These are phyloP conservation scores for Chondrosia reniformis DNA, from an alignment of 37 sponge, comb jelly and placozoan genomes.

Conservation along the genomic window DNA sequence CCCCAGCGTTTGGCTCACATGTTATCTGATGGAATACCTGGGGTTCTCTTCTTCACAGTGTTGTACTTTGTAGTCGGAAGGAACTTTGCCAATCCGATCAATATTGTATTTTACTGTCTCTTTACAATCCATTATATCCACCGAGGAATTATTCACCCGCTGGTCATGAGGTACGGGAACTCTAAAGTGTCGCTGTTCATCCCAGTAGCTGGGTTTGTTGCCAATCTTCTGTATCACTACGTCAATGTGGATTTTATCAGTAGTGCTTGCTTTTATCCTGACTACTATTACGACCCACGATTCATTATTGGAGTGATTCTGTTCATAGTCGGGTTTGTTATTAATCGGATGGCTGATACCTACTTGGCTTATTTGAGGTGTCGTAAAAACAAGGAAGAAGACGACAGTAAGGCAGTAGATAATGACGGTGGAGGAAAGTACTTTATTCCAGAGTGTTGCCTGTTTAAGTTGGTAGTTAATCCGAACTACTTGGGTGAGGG, in stretches of 20 bases:
- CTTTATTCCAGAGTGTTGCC: constrained; percentile 57
- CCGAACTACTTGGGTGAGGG: constrained; percentile 87
- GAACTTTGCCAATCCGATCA: constrained; percentile 8
- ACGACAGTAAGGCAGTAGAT: background rate
- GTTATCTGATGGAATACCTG: constrained; percentile 33
- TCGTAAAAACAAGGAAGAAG: constrained; percentile 16
- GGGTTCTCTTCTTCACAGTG: constrained; percentile 53
- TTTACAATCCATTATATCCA: constrained; percentile 62
- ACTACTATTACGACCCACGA: constrained; percentile 68
- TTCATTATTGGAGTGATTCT: constrained; percentile 74
- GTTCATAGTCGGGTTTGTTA: constrained; percentile 62
- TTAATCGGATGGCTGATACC: constrained; percentile 60
- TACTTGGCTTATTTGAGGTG: constrained; percentile 48
- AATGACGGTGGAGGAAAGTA: constrained; percentile 22
- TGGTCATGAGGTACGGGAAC: constrained; percentile 31
- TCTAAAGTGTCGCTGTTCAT: constrained; percentile 38
- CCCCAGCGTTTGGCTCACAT: constrained; percentile 32
- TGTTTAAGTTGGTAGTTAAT: constrained; percentile 58
- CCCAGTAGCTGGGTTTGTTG: constrained; percentile 23
- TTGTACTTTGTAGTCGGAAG: constrained; percentile 46
- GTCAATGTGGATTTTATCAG: constrained; percentile 70
- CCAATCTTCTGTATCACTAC: constrained; percentile 47
- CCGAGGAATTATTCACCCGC: constrained; percentile 51
- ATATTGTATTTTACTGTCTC: constrained; percentile 50
- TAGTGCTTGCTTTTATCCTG: constrained; percentile 26